Evolutionary conservation across 1,140 invertebrate species (phyloP).

Genomic region (Aphelinus atriplicis): DNA sequence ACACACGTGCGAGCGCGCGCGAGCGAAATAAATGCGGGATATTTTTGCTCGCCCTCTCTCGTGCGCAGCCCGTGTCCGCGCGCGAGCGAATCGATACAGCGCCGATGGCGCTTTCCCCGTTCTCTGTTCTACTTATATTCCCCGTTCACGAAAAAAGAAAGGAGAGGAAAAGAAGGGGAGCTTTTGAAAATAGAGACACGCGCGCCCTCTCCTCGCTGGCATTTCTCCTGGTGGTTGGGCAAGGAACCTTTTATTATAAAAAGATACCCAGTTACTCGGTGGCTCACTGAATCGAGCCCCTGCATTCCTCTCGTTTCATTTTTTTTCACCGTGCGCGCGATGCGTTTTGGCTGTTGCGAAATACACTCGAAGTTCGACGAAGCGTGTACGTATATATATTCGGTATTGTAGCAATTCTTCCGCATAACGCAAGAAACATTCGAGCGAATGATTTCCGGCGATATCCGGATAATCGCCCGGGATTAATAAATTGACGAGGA

Average conservation of each 20-base stretch:
- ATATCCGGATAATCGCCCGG: too few relatives aligned
- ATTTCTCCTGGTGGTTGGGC: conserved; percentile 4
- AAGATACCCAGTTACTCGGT: too few relatives aligned
- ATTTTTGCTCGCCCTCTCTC: too few relatives aligned
- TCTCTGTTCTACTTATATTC: conserved; percentile 8
- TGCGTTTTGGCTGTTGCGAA: neutral
- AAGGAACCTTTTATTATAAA: neutral
- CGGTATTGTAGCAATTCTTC: too few relatives aligned
- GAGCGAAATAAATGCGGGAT: too few relatives aligned
- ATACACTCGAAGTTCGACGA: too few relatives aligned
- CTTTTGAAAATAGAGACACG: conserved; percentile 7
- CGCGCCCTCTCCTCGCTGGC: neutral
- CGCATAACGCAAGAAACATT: too few relatives aligned
- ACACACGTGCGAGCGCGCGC: neutral
- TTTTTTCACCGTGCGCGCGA: neutral
- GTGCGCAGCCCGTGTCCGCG: too few relatives aligned
- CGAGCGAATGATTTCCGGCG: too few relatives aligned
- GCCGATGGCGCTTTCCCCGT: neutral
- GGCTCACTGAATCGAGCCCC: neutral
- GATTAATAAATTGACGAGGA: too few relatives aligned
- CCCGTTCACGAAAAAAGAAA: conserved; percentile 5
- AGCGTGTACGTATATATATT: too few relatives aligned
- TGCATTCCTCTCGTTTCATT: neutral
- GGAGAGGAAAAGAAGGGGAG: neutral
- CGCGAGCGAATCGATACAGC: neutral